Conservation (phyloP, 1,140 invertebrate genomes). For the Coptotermes formosanus region DNA sequence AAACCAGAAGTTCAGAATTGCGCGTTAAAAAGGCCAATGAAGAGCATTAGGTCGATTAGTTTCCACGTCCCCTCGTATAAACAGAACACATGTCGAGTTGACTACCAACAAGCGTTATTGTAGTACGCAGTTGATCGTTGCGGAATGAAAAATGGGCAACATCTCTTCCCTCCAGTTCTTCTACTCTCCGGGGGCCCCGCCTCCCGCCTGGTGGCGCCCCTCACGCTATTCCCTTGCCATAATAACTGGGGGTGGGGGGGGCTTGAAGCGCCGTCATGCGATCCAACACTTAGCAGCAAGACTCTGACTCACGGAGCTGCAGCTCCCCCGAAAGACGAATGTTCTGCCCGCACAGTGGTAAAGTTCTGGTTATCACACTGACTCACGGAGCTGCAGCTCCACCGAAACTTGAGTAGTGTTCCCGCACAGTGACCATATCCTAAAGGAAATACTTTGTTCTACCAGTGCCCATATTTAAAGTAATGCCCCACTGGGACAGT, state of each 20-base stretch:
- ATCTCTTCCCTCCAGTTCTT: not conserved
- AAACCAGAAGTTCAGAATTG: not conserved
- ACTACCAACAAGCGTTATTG: not conserved
- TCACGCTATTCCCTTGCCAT: slow-evolving; percentile 9
- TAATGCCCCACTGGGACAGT: too few relatives aligned
- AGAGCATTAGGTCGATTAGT: not conserved
- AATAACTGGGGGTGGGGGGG: not conserved
- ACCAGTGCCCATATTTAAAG: too few relatives aligned
- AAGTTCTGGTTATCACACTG: not conserved
- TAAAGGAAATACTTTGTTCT: too few relatives aligned
- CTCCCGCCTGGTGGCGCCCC: not conserved
- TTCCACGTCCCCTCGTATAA: not conserved
- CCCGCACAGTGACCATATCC: too few relatives aligned
- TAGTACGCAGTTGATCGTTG: not conserved
- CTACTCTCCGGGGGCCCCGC: not conserved
- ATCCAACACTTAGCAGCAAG: not conserved
- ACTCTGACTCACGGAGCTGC: too few relatives aligned
- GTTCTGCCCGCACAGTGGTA: not conserved
- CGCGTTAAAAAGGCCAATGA: not conserved
- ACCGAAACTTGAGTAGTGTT: not conserved
- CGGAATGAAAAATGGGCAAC: slow-evolving; percentile 5
- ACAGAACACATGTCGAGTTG: not conserved
- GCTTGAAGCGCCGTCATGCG: not conserved
- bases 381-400: not conserved
- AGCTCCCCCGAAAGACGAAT: not conserved